Conservation (phyloP, 2,888 invertebrate species). For the Zhuqinia jingwanae region DNA sequence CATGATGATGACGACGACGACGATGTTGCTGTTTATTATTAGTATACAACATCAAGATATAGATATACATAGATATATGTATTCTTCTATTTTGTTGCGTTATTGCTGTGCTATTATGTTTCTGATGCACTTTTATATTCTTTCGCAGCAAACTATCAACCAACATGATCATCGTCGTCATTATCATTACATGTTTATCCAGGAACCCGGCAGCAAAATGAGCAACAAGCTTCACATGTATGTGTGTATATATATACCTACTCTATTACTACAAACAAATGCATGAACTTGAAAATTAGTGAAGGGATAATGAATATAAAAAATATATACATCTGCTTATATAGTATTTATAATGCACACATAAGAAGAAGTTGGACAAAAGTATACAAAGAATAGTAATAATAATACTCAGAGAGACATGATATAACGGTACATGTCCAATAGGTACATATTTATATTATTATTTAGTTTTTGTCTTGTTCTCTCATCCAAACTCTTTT, state of each 20-base stretch:
- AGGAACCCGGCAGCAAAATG: conserved; percentile 30
- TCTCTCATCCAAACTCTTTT: neutral
- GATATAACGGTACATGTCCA: too few relatives aligned
- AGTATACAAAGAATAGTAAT: too few relatives aligned
- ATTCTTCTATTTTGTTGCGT: neutral
- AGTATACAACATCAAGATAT: conserved; percentile 29
- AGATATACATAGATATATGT: too few relatives aligned
- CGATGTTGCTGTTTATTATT: conserved; percentile 30
- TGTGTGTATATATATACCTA: too few relatives aligned
- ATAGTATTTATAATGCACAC: neutral
- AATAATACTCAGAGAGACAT: too few relatives aligned
- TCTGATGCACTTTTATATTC: conserved; percentile 46
- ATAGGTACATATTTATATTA: neutral
- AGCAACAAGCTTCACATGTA: conserved; percentile 23
- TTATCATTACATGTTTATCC: conserved; percentile 27
- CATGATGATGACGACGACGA: neutral
- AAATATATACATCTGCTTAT: neutral
- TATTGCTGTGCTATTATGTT: neutral
- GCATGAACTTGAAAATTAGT: conserved; percentile 32
- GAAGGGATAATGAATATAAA: conserved; percentile 3
- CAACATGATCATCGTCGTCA: neutral
- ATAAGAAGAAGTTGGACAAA: too few relatives aligned
- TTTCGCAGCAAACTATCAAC: conserved; percentile 31
- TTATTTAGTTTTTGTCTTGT: conserved; percentile 16
- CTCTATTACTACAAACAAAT: neutral